A percentile compares a stretch with the other conserved stretches of the same genome.
Evolutionary conservation across 1,140 invertebrate species (phyloP).

Genomic region (Drosophila jambulina): DNA sequence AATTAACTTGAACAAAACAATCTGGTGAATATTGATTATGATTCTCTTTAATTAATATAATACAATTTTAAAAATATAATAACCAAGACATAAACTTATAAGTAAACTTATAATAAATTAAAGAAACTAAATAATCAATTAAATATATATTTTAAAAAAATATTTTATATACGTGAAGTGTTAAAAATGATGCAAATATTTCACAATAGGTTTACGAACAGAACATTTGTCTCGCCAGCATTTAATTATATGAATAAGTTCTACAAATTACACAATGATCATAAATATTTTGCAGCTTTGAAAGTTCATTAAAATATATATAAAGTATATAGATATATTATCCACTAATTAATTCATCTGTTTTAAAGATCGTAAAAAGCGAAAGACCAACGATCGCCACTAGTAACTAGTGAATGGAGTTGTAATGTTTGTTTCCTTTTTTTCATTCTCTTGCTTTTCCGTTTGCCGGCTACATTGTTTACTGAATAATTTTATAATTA

Average conservation of each 20-base stretch:
- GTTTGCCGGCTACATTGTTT: conserved; percentile 36
- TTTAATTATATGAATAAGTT: background rate
- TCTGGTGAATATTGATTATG: too few species aligned
- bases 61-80: too few species aligned
- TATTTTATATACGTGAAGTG: background rate
- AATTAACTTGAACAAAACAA: too few species aligned
- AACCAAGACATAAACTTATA: too few species aligned
- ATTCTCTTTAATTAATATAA: too few species aligned
- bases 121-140: background rate
- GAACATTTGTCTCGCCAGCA: background rate
- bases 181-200: background rate
- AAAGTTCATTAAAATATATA: background rate
- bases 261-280: background rate
- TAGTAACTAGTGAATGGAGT: conserved; percentile 19
- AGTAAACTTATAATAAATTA: background rate
- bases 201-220: background rate
- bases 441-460: background rate
- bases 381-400: background rate
- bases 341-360: background rate
- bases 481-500: conserved; percentile 65
- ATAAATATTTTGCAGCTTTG: background rate
- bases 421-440: conserved; percentile 15
- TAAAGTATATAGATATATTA: background rate
- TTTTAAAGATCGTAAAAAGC: background rate
- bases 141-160: background rate